Base-by-base conservation (phyloP, 2,797 vertebrate genomes). In the Microcaecilia unicolor region DNA sequence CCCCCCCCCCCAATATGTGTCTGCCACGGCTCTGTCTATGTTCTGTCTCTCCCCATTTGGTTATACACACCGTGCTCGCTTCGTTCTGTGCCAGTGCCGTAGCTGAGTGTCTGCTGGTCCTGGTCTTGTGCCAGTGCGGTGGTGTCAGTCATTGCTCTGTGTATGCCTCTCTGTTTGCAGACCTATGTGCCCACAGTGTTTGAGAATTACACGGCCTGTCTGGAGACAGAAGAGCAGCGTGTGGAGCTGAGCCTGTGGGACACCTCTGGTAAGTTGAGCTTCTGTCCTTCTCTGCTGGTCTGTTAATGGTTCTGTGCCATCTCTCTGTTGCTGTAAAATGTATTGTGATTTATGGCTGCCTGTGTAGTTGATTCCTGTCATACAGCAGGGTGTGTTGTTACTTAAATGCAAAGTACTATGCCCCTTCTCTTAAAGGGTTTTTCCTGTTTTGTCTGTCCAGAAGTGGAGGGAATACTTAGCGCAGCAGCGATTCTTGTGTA, bases 211-310 rank as follows among this genome's bases (percentile, higher is more conserved):
- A 95, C 92, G 2, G 86, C 92, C 49, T 90, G 89, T 48, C 64
- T 96, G 81, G 84, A 92, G 60, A 80, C 89, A 2, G 93, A 97
- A 32, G 93, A 90, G 13, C 92, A 94, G 63, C 85, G 91, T 16
- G 89, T 94, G 33, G 93, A 95, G 78, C 89, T 97, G 41, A 97
- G 93, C 54, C 83, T 96, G 10, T 96, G 92, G 93, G 92, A 96
- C 66, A 97, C 92, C 34, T 97, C 93, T 61, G 93, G 93, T 93
- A 69, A 85, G 84, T 37, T n/a, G n/a, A 25, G 20, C 8, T 27
- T 30, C 19, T 6, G 25, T 21, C 28, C 16, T 17, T 34, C n/a
- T 29, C 12, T 6, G 13, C 12, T 10, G 3, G 13, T 7, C 2
- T 10, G 6, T n/a, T n/a, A 2, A 17, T 4, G 17, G 2, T 4